phyloP scores from a whole-genome alignment of 2,797 vertebrate genomes.

The Todus mexicanus region DNA sequence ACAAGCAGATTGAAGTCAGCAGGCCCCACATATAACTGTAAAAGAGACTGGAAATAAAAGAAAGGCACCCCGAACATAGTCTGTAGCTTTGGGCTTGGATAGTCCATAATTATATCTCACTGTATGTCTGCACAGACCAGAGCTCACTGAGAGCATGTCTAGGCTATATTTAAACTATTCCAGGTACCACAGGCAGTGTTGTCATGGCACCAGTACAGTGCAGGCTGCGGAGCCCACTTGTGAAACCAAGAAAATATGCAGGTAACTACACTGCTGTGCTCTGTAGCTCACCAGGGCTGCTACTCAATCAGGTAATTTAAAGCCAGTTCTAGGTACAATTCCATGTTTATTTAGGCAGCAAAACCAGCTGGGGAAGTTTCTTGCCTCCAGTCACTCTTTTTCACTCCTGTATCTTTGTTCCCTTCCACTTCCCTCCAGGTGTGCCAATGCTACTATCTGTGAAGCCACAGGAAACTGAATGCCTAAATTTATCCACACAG shows the following conservation, averaged over 20 bases:
- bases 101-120: neutral
- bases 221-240: neutral
- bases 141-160: neutral
- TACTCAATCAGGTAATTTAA: neutral
- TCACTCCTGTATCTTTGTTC: neutral
- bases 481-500: neutral
- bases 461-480: neutral
- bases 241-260: neutral
- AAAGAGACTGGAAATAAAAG: neutral
- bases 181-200: neutral
- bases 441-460: neutral
- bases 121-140: neutral
- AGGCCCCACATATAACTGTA: neutral
- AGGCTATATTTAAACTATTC: neutral
- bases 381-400: neutral
- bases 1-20: neutral
- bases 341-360: neutral
- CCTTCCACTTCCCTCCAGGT: neutral
- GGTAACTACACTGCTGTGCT: neutral
- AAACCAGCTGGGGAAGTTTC: neutral
- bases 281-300: neutral
- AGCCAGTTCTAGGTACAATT: neutral
- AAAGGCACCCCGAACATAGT: neutral
- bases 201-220: neutral
- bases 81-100: neutral